A percentile compares a stretch with the other conserved stretches of the same genome.
Evolutionary conservation across 2,888 invertebrate species (phyloP).

Genomic region (Drosophila sordidapex): DNA sequence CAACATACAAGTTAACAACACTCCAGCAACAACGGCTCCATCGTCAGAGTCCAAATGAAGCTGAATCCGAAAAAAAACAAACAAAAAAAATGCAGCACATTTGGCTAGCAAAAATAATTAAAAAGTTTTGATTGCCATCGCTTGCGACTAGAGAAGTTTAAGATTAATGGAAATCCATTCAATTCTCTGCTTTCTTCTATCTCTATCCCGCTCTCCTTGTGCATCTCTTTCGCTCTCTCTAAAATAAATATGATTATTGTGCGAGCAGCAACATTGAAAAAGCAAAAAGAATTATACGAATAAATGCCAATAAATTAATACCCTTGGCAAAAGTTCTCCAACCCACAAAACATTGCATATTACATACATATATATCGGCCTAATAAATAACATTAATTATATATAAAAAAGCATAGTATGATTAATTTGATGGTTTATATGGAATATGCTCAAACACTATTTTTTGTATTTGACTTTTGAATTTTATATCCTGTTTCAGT

Average conservation of each 20-base stretch:
- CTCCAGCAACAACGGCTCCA: conserved; percentile 18
- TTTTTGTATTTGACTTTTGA: not conserved
- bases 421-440: not conserved
- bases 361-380: not conserved
- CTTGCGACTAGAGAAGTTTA: conserved; percentile 38
- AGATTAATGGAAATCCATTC: conserved; percentile 49
- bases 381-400: not conserved
- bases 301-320: not conserved
- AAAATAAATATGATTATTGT: not conserved
- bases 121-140: conserved; percentile 67
- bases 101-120: conserved; percentile 61
- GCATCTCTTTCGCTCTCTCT: not conserved
- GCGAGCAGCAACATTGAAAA: not conserved
- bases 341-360: not conserved
- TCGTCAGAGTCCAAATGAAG: conserved; percentile 14
- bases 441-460: not conserved
- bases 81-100: conserved; percentile 35
- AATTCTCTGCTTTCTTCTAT: not conserved
- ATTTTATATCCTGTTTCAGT: not conserved
- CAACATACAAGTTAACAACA: conserved; percentile 53
- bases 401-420: not conserved
- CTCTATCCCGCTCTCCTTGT: not conserved
- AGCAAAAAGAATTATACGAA: not conserved
- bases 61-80: not conserved
- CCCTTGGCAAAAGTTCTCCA: not conserved